phyloP scores from a whole-genome alignment of 2,113 vertebrate species.

The Stegastes partitus region DNA sequence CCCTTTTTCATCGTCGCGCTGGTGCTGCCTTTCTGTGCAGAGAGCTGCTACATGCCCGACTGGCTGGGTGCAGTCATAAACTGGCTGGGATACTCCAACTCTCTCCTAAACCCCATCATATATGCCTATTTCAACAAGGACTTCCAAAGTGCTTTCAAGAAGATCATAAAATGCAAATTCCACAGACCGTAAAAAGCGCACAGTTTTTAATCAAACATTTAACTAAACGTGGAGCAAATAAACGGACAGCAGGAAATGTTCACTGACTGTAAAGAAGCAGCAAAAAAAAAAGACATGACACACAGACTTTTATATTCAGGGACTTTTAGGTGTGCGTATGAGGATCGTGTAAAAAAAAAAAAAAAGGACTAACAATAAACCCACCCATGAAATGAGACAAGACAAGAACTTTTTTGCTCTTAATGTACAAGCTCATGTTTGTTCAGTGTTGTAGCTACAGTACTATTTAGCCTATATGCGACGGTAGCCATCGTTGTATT shows the following conservation, averaged over 20 bases:
- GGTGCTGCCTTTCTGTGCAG: constrained; percentile 93
- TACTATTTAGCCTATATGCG: constrained; percentile 62
- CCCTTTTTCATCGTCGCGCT: constrained; percentile 98
- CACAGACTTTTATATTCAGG: constrained; percentile 73
- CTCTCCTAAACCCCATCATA: constrained; percentile 97
- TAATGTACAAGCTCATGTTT: constrained; percentile 75
- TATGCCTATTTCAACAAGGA: constrained; percentile 99
- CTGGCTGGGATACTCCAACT: constrained; percentile 99
- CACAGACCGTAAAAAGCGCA: constrained; percentile 83
- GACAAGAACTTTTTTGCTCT: constrained; percentile 47
- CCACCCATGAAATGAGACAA: constrained; percentile 27
- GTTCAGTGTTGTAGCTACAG: constrained; percentile 78
- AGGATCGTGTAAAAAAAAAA: constrained; percentile 38
- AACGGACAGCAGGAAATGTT: constrained; percentile 38
- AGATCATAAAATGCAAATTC: constrained; percentile 97
- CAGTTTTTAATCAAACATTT: background rate
- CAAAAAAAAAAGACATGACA: background rate
- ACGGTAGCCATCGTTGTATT: constrained; percentile 74
- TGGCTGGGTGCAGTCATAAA: constrained; percentile 93
- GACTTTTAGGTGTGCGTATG: constrained; percentile 45
- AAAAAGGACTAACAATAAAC: too few species aligned
- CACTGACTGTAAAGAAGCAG: constrained; percentile 38
- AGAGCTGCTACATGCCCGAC: constrained; percentile 92
- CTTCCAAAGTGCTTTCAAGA: constrained; percentile 98
- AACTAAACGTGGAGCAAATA: constrained; percentile 10